phyloP scores from a whole-genome alignment of 2,113 vertebrate genomes.

The Trachemys scripta region DNA sequence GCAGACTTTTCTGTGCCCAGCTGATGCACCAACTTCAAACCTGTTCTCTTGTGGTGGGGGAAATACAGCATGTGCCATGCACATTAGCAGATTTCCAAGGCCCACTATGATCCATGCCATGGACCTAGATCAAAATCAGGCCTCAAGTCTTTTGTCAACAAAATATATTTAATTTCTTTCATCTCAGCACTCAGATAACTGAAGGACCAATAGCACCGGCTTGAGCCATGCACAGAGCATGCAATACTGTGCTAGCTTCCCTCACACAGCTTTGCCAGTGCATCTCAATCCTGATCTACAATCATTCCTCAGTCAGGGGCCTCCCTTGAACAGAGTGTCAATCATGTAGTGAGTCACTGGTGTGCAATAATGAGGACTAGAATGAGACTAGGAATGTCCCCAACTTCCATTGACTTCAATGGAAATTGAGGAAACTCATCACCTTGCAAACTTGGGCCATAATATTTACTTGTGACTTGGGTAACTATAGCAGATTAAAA shows the following conservation, averaged over 20 bases:
- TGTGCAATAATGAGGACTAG: background rate
- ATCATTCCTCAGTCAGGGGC: background rate
- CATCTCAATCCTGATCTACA: background rate
- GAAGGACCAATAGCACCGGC: background rate
- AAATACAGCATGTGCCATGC: background rate
- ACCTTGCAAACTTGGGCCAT: background rate
- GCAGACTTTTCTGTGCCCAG: background rate
- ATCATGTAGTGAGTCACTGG: background rate
- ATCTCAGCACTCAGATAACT: background rate
- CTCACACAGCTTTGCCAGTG: background rate
- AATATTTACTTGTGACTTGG: background rate
- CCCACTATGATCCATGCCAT: background rate
- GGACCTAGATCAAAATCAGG: background rate
- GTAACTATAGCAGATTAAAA: background rate
- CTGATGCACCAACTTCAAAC: background rate
- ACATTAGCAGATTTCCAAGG: background rate
- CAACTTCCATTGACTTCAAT: background rate
- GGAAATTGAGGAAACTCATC: background rate
- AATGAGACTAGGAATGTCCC: background rate
- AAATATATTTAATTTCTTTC: background rate
- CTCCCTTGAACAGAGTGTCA: background rate
- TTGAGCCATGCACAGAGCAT: accelerated
- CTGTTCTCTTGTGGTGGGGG: background rate
- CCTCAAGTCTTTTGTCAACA: background rate
- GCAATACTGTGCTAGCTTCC: accelerated